Conservation (phyloP, 2,797 vertebrate genomes). For the Thunnus albacares region DNA sequence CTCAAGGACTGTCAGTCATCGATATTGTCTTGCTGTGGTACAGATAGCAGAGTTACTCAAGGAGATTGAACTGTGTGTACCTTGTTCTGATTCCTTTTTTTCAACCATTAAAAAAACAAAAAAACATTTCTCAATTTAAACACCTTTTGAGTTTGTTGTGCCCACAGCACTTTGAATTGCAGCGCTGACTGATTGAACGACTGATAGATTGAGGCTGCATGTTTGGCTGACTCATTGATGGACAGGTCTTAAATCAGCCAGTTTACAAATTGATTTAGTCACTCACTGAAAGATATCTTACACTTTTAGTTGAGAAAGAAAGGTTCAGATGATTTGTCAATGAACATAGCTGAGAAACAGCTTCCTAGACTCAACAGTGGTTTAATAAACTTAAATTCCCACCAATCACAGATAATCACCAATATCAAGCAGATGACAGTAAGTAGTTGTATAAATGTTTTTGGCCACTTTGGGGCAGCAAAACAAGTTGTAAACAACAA, state of each 20-base stretch:
- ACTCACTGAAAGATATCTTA: conserved; percentile 14
- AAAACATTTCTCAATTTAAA: conserved; percentile 16
- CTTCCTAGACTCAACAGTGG: not conserved
- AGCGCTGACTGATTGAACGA: not conserved
- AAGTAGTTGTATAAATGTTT: not conserved
- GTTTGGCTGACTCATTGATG: conserved; percentile 29
- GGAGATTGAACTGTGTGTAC: not conserved
- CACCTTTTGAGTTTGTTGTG: not conserved
- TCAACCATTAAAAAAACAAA: not conserved
- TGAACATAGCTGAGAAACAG: not conserved
- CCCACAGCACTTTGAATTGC: not conserved
- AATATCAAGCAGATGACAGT: not conserved
- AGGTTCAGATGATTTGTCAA: conserved; percentile 1
- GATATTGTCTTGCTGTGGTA: conserved; percentile 24
- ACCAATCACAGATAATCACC: not conserved
- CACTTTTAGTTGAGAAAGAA: not conserved
- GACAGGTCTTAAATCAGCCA: conserved; percentile 8
- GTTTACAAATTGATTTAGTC: conserved; percentile 21
- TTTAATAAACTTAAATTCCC: not conserved
- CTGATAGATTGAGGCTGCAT: conserved; percentile 7
- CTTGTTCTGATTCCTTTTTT: not conserved
- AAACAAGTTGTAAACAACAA: too few relatives aligned
- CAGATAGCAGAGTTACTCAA: conserved; percentile 2
- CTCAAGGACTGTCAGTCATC: conserved; percentile 57
- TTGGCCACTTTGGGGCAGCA: too few relatives aligned